Evolutionary conservation across 2,113 vertebrate species (phyloP).

Genomic region (Regulus satrapa): DNA sequence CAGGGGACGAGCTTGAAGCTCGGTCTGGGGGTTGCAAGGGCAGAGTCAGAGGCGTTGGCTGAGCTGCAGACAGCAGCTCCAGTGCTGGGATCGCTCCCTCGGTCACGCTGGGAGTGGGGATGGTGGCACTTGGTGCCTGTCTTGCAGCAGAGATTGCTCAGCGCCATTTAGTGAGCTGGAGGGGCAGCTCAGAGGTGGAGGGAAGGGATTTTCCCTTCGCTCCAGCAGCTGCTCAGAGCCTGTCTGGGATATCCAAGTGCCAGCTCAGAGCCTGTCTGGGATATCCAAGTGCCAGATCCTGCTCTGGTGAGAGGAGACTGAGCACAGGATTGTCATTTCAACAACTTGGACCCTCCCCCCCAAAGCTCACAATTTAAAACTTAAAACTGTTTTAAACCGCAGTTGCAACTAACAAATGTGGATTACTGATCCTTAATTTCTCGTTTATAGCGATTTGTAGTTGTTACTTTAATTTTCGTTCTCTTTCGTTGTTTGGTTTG

Average conservation of each 20-base stretch:
- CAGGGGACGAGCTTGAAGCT: background rate
- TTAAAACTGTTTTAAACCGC: background rate
- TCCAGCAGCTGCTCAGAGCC: background rate
- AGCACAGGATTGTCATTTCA: background rate
- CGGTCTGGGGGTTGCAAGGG: background rate
- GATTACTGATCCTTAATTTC: background rate
- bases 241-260: background rate
- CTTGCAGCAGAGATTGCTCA: constrained; percentile 57
- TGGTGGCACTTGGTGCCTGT: constrained; percentile 1
- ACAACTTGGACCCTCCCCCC: background rate
- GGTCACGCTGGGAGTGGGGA: no score
- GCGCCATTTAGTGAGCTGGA: constrained; percentile 37
- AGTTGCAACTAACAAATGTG: background rate
- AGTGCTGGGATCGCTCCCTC: no score
- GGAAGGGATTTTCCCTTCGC: background rate
- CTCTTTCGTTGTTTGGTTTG: background rate
- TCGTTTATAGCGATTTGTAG: background rate
- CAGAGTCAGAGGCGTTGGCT: background rate
- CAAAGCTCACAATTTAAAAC: rapidly evolving
- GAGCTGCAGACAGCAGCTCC: background rate
- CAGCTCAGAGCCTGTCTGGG: background rate
- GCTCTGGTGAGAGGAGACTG: background rate
- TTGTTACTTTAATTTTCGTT: background rate
- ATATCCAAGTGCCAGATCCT: background rate
- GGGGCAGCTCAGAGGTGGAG: background rate